Percentiles rank a stretch among this genome's conserved stretches.
phyloP scores from a whole-genome alignment of 92 coral and sea anemone species.

The Palythoa grandis region DNA sequence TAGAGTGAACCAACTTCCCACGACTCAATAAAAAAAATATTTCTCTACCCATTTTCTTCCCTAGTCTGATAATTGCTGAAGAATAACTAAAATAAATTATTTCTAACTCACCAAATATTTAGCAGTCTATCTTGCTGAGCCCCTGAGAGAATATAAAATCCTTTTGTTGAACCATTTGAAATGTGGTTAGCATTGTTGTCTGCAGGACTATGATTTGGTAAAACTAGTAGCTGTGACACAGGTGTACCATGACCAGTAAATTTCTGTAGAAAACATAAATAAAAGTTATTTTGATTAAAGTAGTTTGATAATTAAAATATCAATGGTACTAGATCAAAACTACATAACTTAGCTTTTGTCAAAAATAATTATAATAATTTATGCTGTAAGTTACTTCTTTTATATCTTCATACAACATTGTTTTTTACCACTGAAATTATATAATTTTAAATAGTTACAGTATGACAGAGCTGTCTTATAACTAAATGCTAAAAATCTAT shows the following conservation, averaged over 20 bases:
- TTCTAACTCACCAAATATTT: conserved; percentile 79
- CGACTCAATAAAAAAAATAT: too few relatives aligned
- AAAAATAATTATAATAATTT: too few relatives aligned
- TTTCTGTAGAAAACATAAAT: conserved; percentile 56
- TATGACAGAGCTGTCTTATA: too few relatives aligned
- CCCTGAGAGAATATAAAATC: conserved; percentile 91
- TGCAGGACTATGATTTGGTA: conserved; percentile 72
- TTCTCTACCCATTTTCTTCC: too few relatives aligned
- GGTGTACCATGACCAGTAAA: conserved; percentile 97
- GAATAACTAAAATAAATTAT: too few relatives aligned
- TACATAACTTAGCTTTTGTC: not conserved
- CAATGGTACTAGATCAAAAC: not conserved
- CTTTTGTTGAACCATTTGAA: conserved; percentile 65
- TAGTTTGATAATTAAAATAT: not conserved
- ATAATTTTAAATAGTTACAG: too few relatives aligned
- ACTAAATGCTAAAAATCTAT: too few relatives aligned
- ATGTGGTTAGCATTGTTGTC: conserved; percentile 80
- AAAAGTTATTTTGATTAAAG: not conserved
- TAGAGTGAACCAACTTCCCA: too few relatives aligned
- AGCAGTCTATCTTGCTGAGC: conserved; percentile 89
- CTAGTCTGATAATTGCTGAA: too few relatives aligned
- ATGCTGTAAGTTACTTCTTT: too few relatives aligned
- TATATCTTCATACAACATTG: not conserved
- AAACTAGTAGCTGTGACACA: conserved; percentile 74
- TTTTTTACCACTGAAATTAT: not conserved